Percentiles rank a stretch among this genome's conserved stretches.
Evolutionary conservation across 2,113 vertebrate species (phyloP).

Genomic region (Xiphophorus maculatus): DNA sequence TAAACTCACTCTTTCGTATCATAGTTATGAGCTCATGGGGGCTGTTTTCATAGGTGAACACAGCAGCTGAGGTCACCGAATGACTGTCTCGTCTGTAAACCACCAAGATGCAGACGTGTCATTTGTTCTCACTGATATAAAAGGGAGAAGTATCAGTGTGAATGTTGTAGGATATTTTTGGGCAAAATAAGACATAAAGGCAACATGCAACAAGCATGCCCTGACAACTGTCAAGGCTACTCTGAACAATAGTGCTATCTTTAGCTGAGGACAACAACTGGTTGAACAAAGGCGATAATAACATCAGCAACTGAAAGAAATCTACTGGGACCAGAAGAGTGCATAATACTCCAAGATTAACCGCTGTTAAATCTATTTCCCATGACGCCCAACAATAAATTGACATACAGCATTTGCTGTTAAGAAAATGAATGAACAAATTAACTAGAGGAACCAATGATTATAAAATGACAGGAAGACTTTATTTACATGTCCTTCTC

Average conservation of each 20-base stretch:
- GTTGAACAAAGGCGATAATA: slow-evolving; percentile 18
- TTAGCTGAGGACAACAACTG: slow-evolving; percentile 57
- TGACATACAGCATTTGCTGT: too few relatives aligned
- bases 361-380: neutral
- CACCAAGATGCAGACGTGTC: slow-evolving; percentile 15
- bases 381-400: neutral
- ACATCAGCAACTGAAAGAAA: slow-evolving; percentile 25
- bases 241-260: slow-evolving; percentile 59
- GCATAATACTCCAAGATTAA: slow-evolving; percentile 18
- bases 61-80: slow-evolving; percentile 59
- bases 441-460: too few relatives aligned
- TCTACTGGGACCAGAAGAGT: slow-evolving; percentile 13
- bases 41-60: slow-evolving; percentile 24
- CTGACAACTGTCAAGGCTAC: slow-evolving; percentile 27
- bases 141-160: neutral
- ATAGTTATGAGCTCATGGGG: slow-evolving; percentile 55
- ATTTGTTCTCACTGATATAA: slow-evolving; percentile 34
- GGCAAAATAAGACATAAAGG: slow-evolving; percentile 34
- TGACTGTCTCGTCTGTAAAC: slow-evolving; percentile 49
- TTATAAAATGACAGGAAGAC: too few relatives aligned
- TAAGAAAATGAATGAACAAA: too few relatives aligned
- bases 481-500: too few relatives aligned
- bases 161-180: neutral
- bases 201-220: slow-evolving; percentile 34
- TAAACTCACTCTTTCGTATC: slow-evolving; percentile 56